phyloP scores from a whole-genome alignment of 2,888 invertebrate species.

The Limnephilus rhombicus region DNA sequence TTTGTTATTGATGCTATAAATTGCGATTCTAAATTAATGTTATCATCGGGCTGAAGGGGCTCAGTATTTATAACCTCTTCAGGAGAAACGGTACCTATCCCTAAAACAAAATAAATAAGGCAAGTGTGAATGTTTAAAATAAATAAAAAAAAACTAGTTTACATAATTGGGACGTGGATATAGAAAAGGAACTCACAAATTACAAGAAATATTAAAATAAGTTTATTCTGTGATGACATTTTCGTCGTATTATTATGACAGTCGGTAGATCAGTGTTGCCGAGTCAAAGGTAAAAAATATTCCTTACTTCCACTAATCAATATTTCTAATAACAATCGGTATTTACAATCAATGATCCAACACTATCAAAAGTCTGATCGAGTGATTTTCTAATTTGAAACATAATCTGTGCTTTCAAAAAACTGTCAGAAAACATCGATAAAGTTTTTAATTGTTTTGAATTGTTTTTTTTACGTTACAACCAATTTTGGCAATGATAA shows the following conservation, averaged over 20 bases:
- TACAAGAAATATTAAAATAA: conserved; percentile 14
- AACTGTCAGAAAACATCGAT: neutral
- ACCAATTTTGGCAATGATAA: neutral
- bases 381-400: neutral
- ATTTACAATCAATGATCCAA: neutral
- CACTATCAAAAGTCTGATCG: neutral
- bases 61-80: conserved; percentile 23
- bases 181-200: neutral
- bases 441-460: neutral
- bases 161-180: neutral
- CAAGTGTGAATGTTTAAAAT: neutral
- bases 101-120: conserved; percentile 19
- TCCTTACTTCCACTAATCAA: too few species aligned
- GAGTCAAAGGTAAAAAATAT: too few species aligned
- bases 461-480: neutral
- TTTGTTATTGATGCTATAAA: neutral
- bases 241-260: neutral
- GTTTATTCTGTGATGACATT: conserved; percentile 14
- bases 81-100: conserved; percentile 11
- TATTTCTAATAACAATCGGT: neutral
- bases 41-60: neutral
- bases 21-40: conserved; percentile 22
- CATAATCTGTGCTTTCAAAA: neutral
- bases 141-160: neutral
- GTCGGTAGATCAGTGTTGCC: neutral